phyloP scores from a whole-genome alignment of 2,797 vertebrate species.

The Tarsius wallacei region DNA sequence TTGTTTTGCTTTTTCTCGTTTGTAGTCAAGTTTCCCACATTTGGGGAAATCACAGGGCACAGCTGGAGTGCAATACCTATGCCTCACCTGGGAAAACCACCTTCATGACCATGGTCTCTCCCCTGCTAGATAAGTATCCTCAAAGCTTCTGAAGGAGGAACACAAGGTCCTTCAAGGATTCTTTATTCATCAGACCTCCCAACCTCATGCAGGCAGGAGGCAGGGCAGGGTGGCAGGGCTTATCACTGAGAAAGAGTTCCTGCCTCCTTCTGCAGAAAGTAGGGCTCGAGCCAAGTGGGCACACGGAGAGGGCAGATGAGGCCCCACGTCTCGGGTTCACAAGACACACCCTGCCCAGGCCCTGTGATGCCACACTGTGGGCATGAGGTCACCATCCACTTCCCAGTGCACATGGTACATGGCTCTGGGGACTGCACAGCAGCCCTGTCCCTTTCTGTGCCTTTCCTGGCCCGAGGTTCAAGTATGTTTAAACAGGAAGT shows the following conservation, averaged over 20 bases:
- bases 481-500: background rate
- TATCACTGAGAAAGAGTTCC: background rate
- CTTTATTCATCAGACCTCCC: background rate
- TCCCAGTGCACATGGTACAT: accelerated
- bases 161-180: background rate
- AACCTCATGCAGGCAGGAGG: background rate
- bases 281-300: accelerated
- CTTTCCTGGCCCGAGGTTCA: background rate
- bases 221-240: background rate
- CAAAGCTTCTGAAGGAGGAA: background rate
- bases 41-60: too few relatives aligned
- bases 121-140: background rate
- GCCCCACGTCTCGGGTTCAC: background rate
- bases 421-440: too few relatives aligned
- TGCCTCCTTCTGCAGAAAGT: accelerated
- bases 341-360: background rate
- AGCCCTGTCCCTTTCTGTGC: background rate
- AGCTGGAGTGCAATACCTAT: too few relatives aligned
- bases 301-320: too few relatives aligned
- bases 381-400: background rate
- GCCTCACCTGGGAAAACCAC: too few relatives aligned
- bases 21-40: too few relatives aligned
- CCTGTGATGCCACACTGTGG: background rate
- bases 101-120: too few relatives aligned
- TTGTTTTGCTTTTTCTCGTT: too few relatives aligned